Evolutionary conservation across 2,113 vertebrate genomes (phyloP), one percentile per base, ranked within the genome.

Genomic region (Cygnus buccinator): DNA sequence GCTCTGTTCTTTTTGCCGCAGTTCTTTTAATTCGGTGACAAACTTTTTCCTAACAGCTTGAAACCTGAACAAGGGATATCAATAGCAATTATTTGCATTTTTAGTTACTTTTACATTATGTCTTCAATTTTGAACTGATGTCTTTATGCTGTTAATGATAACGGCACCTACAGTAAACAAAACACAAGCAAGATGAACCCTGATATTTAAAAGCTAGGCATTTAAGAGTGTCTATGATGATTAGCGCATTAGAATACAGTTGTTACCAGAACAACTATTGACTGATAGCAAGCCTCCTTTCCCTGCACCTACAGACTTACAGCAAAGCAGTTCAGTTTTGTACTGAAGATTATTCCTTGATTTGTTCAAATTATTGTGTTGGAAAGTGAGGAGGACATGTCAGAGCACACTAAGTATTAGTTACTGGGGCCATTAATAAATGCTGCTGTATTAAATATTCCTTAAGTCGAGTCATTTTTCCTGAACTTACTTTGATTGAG

Each of bases 41-140:
- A 99, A 99, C 97, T 99, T 99, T 98, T 99, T 99, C 95, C 99
- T 99, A 85, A 99, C 99, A 76, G 99, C 99, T 97, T 99, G 99
- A 98, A 99, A 99, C 97, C 99, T 99, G 96, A 93, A 74, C 35
- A 57, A 90, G 18, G n/a, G 13, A 90, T 48, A 91, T 0, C 82
- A 17, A 80, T 14, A 8, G 17, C 35, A 92, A 68, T 86, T 55
- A 90, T 6, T 33, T 46, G 29, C 33, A 75, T 57, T 79, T 58
- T 84, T 31, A 35, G 33, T 67, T 74, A 63, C 31, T 93, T 90
- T 46, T 52, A 52, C 9, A 46, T 2, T 8, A 70, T 13, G 17
- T 14, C 33, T 73, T 9, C 50, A 44, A 84, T 50, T 89, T 14
- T 63, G 63, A 93, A 84, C 3, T 1, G 1, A n/a, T 67, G 71